Conservation (phyloP, 2,888 invertebrate species). For the Catocala fraxini region DNA sequence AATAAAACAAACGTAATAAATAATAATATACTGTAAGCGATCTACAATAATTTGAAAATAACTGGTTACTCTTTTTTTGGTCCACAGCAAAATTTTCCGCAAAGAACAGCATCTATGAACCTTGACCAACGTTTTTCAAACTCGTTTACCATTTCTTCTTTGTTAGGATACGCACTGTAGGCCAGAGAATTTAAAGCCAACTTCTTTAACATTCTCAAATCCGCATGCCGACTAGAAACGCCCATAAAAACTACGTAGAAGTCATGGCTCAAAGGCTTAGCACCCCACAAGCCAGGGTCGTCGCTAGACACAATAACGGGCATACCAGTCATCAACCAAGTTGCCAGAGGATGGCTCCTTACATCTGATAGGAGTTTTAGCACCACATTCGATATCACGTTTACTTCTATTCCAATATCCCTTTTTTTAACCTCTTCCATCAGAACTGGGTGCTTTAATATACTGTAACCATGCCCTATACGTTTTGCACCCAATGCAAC, state of each 20-base stretch:
- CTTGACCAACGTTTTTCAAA: slow-evolving; percentile 79
- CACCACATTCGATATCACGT: slow-evolving; percentile 93
- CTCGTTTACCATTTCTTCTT: slow-evolving; percentile 69
- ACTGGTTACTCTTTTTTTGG: no score
- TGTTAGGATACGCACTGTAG: slow-evolving; percentile 87
- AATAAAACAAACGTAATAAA: no score
- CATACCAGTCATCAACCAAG: slow-evolving; percentile 89
- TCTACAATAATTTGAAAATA: no score
- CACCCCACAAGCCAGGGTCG: slow-evolving; percentile 93
- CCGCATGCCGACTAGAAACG: slow-evolving; percentile 90
- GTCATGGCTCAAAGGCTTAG: slow-evolving; percentile 90
- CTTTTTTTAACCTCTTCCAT: slow-evolving; percentile 87
- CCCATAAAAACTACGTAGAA: slow-evolving; percentile 93
- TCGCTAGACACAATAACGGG: slow-evolving; percentile 93
- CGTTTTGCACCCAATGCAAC: slow-evolving; percentile 90
- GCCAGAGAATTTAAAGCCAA: slow-evolving; percentile 91
- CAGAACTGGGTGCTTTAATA: slow-evolving; percentile 91
- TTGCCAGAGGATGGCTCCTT: slow-evolving; percentile 92
- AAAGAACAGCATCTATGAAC: slow-evolving; percentile 69
- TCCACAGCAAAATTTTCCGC: slow-evolving; percentile 44
- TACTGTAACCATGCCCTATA: slow-evolving; percentile 93
- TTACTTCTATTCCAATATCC: slow-evolving; percentile 91
- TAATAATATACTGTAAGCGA: no score
- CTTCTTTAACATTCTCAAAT: slow-evolving; percentile 91
- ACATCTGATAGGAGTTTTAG: slow-evolving; percentile 90